Evolutionary conservation across 2,888 invertebrate species (phyloP), one percentile per base, ranked within the genome.

Genomic region (Acrobasis consociella): DNA sequence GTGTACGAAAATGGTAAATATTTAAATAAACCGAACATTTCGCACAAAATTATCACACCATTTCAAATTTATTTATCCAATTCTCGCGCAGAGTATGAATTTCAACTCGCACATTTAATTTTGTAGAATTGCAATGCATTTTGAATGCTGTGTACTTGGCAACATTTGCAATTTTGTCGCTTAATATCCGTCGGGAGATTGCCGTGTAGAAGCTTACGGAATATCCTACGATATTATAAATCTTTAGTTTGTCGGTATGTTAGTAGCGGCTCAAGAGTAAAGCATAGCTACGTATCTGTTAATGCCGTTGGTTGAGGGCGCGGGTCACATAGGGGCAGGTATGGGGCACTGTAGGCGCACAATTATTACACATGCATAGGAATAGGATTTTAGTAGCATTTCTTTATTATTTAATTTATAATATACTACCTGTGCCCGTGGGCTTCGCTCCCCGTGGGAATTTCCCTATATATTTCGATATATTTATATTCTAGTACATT

Each of bases 151-250:
- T 53, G 22, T 53, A 53, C 59, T 59, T 49, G 46, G 55, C 49
- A 49, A 62, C 49, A 55, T 55, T 62, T 51, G 58, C 60, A 64
- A 67, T 65, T 65, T 62, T 58, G 64, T 60, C 62, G 61, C 58
- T 61, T 65, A 67, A 67, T 67, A 64, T 67, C 67, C 67, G 67
- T 50, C 58, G 58, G 50, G 65, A 65, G 61, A 64, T 64, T 62
- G 63, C 53, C 60, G 38, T 38, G 16, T 49, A 55, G 62, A 49
- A 53, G 37, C 62, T 53, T 49, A 49, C 38, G 38, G 46, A 22
- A 37, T 53, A 42, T 22, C 13, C 17, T 53, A 13, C 53, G 62
- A 55, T 51, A 51, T 51, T 51, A 22, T 51, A 60, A 51, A 60
- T 60, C 50, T 22, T 49, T 37, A 60, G 60, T 60, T 51, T 51